Base-by-base conservation (phyloP, 92 coral and sea anemone genomes). In the Siderastrea siderea region DNA sequence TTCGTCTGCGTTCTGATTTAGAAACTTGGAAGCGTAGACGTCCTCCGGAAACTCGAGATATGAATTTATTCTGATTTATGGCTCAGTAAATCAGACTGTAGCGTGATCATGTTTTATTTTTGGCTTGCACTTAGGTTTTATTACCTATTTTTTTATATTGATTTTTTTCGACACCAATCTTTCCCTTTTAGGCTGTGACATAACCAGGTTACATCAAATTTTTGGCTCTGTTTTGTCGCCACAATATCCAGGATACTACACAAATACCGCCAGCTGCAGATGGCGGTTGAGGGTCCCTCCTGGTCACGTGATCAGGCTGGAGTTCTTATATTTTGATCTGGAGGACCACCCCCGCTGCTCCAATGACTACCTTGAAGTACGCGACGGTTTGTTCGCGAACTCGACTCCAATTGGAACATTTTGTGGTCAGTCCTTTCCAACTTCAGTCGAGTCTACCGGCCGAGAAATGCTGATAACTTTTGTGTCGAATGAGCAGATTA, bases 171-270 rank as follows among this genome's bases (percentile, higher is more conserved):
- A 26, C 38, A 26, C 38, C 38, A 26, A 0, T 26, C 38, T 26
- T 26, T 26, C 0, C 38, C 0, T 26, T 26, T 26, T 26, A 26
- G 38, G 38, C 0, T 26, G 38, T 0, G 38, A 26, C 0, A 26
- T 26, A 26, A 26, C 38, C 38, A 26, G 38, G 38, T 26, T 26
- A 26, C 38, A 26, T 26, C 38, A 26, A 26, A 0, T 26, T 26
- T 80, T 82, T 9, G 96, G 88, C 8, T 71, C 71, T 84, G 78
- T 95, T 59, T 71, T 90, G 70, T 93, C 95, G 2, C 98, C 96
- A 5, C 87, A 77, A 57, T 93, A 95, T 51, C 98, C 98, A 5
- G 93, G 93, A 61, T 85, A 85, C 53, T 93, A 91, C 82, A 60
- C 81, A 17, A 88, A 80, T 69, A 79, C 91, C 82, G 87, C 82